Evolutionary conservation across 2,113 vertebrate species (phyloP).

Genomic region (Ptyas mucosa): DNA sequence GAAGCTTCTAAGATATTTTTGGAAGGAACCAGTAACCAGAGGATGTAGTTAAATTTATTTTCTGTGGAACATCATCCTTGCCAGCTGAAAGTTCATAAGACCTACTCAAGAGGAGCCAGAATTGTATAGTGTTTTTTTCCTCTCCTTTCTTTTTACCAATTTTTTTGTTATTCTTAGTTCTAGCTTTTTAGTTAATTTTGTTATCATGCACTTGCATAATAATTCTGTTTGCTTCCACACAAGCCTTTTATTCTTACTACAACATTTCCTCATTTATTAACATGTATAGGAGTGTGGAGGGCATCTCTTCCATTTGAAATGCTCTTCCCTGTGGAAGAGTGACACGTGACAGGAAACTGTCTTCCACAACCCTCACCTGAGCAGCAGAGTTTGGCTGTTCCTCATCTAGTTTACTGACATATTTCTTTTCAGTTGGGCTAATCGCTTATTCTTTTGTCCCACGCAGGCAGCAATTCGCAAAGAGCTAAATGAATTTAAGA

Average conservation of each 20-base stretch:
- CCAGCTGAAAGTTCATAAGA: neutral
- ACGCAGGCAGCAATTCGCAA: constrained; percentile 95
- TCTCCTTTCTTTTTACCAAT: neutral
- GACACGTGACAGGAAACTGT: neutral
- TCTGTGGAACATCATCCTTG: neutral
- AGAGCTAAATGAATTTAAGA: constrained; percentile 99
- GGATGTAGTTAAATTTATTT: neutral
- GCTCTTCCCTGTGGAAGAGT: neutral
- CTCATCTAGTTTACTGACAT: neutral
- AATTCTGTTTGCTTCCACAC: neutral
- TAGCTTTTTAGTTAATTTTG: neutral
- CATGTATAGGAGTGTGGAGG: neutral
- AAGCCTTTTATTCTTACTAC: neutral
- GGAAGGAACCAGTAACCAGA: neutral
- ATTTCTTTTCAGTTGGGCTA: constrained; percentile 19
- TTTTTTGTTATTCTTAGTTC: neutral
- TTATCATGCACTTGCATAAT: neutral
- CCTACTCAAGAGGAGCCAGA: neutral
- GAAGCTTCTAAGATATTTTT: neutral
- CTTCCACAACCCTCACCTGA: neutral
- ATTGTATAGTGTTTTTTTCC: neutral
- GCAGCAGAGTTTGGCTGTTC: neutral
- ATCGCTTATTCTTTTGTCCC: constrained; percentile 49
- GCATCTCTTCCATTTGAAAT: neutral
- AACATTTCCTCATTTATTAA: neutral